These are phyloP conservation scores for Pasiphila rectangulata DNA, from an alignment of 2,888 invertebrate species.

Conservation along the genomic window DNA sequence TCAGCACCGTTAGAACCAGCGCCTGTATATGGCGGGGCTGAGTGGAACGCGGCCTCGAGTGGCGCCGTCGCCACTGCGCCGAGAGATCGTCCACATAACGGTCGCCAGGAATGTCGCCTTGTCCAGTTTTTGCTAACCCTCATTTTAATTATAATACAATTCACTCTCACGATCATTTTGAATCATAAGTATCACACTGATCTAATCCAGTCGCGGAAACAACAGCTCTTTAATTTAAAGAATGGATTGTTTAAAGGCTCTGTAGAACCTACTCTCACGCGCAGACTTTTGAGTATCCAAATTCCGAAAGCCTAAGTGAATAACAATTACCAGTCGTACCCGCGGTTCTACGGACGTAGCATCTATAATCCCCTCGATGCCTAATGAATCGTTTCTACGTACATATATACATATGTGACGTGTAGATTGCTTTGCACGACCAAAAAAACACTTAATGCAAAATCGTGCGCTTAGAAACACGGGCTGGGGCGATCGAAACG, in stretches of 20 bases:
- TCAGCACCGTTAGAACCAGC: conserved; percentile 51
- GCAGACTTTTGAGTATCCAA: conserved; percentile 41
- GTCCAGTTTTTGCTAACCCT: conserved; percentile 62
- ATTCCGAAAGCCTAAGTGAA: conserved; percentile 50
- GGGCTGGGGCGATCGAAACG: conserved; percentile 68
- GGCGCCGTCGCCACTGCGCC: conserved; percentile 39
- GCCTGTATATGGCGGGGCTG: conserved; percentile 37
- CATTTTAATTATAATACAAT: conserved; percentile 58
- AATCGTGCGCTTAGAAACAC: conserved; percentile 76
- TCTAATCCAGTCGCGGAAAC: conserved; percentile 29
- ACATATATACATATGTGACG: conserved; percentile 62
- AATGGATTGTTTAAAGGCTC: conserved; percentile 38
- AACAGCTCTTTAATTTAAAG: conserved; percentile 32
- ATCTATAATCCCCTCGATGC: conserved; percentile 54
- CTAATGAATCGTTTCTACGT: conserved; percentile 63
- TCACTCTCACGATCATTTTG: conserved; percentile 49
- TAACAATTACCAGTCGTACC: conserved; percentile 49
- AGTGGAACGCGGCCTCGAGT: conserved; percentile 34
- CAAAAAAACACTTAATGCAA: conserved; percentile 75
- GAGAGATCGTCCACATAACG: conserved; percentile 65
- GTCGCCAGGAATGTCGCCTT: conserved; percentile 70
- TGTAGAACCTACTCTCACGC: conserved; percentile 52
- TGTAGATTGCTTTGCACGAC: conserved; percentile 68
- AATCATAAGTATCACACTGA: conserved; percentile 28
- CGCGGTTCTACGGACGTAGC: conserved; percentile 52